Base-by-base conservation (phyloP, 1,140 invertebrate genomes). In the Brachystomella parvula region DNA sequence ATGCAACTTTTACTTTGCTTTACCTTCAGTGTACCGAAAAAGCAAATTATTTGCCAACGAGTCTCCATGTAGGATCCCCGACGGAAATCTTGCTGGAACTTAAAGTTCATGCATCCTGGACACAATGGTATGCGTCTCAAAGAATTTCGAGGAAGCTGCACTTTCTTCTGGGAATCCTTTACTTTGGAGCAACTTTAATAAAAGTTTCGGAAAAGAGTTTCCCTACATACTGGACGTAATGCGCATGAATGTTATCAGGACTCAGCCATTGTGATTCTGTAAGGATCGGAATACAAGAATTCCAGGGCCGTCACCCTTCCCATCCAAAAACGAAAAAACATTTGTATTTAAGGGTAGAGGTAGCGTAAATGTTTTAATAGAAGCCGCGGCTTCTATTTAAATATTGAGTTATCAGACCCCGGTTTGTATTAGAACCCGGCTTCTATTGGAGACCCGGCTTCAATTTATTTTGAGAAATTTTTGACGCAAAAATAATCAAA, bases 21-120 rank as follows among this genome's bases (percentile, higher is more conserved):
- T 35, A 21, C 44, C n/a, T 9, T 24, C 15, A 44, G 61, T 47
- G 28, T 62, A 53, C 19, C n/a, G 35, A 39, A 67, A 67, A 12
- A 67, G 19, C 2, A 67, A 26, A 63, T 67, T 67, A 47, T 67
- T 67, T 12, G 30, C 63, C 65, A 60, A 67, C 2, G 19, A 44
- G 56, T 67, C 65, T n/a, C 65, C 65, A 57, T 63, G 65, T 15
- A 29, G 47, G 44, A 67, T 63, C 19, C 62, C 65, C 2, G 29
- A 31, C 9, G 65, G 65, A n/a, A 31, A 66, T 12, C 56, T 47
- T 32, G 28, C 56, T 12, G 64, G 33, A 39, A 65, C 35, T 0
- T 24, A 35, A 6, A 58, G 30, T n/a, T 65, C 30, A 28, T 60
- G n/a, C 57, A 59, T 62, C 57, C 35, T 49, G 17, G 21, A 17